Conservation (phyloP, 1,140 invertebrate genomes). For the Anoplolepis gracilipes region DNA sequence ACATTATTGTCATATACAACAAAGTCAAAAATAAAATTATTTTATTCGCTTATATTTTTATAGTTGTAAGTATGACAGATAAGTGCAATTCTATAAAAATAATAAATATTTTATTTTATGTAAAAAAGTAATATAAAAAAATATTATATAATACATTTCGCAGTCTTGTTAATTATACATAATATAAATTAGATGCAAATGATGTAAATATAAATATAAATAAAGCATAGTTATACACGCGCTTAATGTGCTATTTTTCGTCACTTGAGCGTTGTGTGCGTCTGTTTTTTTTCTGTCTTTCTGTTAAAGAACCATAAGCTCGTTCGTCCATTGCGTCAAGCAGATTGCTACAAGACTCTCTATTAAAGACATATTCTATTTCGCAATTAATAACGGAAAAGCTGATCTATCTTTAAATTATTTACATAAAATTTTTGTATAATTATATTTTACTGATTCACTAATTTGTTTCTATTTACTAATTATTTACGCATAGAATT, state of each 20-base stretch:
- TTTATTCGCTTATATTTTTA: slow-evolving; percentile 4
- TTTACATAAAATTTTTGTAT: background rate
- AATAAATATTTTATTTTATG: slow-evolving; percentile 84
- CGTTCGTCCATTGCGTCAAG: slow-evolving; percentile 46
- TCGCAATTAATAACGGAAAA: background rate
- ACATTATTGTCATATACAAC: background rate
- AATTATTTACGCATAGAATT: slow-evolving; percentile 3
- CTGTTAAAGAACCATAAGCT: slow-evolving; percentile 12
- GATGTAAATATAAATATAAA: slow-evolving; percentile 50
- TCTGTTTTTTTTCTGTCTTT: slow-evolving; percentile 6
- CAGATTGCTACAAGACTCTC: slow-evolving; percentile 50
- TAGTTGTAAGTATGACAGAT: background rate
- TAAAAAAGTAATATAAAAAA: slow-evolving; percentile 73
- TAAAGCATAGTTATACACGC: slow-evolving; percentile 23
- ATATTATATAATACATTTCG: slow-evolving; percentile 73
- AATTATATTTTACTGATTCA: background rate
- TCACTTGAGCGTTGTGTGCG: background rate
- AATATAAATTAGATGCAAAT: slow-evolving; percentile 72
- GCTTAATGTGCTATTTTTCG: background rate
- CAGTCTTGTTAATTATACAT: slow-evolving; percentile 48
- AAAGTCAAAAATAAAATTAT: background rate
- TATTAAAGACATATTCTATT: background rate
- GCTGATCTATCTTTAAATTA: background rate
- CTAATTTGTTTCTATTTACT: slow-evolving; percentile 11
- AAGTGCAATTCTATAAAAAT: slow-evolving; percentile 68